These are phyloP conservation scores for Drosophila pseudoananassae DNA, from an alignment of 1,140 invertebrate species.

Conservation along the genomic window DNA sequence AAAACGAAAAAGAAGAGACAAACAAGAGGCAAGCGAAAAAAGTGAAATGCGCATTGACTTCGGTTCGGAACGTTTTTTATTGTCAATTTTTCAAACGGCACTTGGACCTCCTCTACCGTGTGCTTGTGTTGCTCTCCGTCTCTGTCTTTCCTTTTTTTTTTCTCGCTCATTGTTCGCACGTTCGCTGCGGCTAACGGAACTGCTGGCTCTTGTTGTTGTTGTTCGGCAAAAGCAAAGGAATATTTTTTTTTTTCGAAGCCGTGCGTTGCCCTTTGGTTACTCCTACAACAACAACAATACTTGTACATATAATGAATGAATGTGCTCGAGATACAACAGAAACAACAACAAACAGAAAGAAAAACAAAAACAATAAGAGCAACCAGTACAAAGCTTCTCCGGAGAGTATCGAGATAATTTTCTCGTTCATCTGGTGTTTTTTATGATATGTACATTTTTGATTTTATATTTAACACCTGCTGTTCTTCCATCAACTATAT, in stretches of 20 bases:
- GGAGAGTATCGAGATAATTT: slow-evolving; percentile 35
- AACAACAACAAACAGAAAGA: slow-evolving; percentile 39
- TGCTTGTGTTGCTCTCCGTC: slow-evolving; percentile 36
- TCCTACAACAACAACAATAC: slow-evolving; percentile 42
- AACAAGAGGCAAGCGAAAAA: slow-evolving; percentile 49
- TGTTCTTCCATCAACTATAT: slow-evolving; percentile 66
- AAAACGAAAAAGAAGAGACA: slow-evolving; percentile 52
- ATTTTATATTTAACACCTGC: slow-evolving; percentile 74
- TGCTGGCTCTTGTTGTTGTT: slow-evolving; percentile 48
- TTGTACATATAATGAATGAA: slow-evolving; percentile 60
- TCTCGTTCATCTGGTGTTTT: slow-evolving; percentile 41
- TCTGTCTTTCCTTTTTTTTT: slow-evolving; percentile 13
- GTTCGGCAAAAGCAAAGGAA: slow-evolving; percentile 59
- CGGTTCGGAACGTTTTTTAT: slow-evolving; percentile 58
- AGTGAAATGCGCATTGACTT: slow-evolving; percentile 78
- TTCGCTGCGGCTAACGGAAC: slow-evolving; percentile 51
- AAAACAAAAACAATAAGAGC: slow-evolving; percentile 13
- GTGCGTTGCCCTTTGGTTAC: slow-evolving; percentile 73
- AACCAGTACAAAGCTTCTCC: too few species aligned
- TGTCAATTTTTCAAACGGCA: slow-evolving; percentile 74
- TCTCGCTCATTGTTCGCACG: slow-evolving; percentile 39
- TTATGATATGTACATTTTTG: slow-evolving; percentile 46
- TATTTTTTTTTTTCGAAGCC: slow-evolving; percentile 41
- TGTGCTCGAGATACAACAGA: neutral
- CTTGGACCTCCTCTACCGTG: slow-evolving; percentile 55